phyloP scores from a whole-genome alignment of 2,888 invertebrate species.

The Eulithis prunata region DNA sequence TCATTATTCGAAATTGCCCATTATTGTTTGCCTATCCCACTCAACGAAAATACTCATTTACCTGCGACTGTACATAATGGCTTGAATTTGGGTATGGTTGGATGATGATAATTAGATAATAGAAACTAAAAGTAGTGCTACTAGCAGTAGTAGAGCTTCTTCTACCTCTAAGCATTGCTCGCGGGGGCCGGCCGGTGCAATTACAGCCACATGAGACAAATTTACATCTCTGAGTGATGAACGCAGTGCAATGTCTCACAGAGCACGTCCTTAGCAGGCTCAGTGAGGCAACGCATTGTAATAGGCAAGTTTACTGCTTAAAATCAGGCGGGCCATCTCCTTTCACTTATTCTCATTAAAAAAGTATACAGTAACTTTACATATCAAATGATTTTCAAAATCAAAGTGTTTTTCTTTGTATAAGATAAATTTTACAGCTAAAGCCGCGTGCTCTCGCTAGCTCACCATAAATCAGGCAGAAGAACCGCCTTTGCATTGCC shows the following conservation, averaged over 20 bases:
- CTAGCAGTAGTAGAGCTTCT: neutral
- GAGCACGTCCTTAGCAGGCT: too few relatives aligned
- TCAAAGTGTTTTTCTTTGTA: neutral
- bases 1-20: constrained; percentile 64
- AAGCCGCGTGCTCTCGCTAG: constrained; percentile 49
- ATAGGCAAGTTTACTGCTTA: too few relatives aligned
- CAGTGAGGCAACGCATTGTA: too few relatives aligned
- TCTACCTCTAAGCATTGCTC: too few relatives aligned
- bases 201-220: too few relatives aligned
- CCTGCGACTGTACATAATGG: constrained; percentile 54
- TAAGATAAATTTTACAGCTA: constrained; percentile 34
- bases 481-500: constrained; percentile 49
- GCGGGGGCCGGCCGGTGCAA: too few relatives aligned
- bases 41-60: constrained; percentile 66
- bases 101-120: neutral
- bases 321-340: too few relatives aligned
- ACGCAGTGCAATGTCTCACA: too few relatives aligned
- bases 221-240: too few relatives aligned
- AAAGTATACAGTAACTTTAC: too few relatives aligned
- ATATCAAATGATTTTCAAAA: too few relatives aligned
- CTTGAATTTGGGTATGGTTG: constrained; percentile 9
- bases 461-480: constrained; percentile 50
- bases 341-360: too few relatives aligned
- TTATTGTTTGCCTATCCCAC: constrained; percentile 73
- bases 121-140: neutral